A percentile compares a stretch with the other conserved stretches of the same genome.
phyloP scores from a whole-genome alignment of 1,140 invertebrate species.

The Heliconius hewitsoni region DNA sequence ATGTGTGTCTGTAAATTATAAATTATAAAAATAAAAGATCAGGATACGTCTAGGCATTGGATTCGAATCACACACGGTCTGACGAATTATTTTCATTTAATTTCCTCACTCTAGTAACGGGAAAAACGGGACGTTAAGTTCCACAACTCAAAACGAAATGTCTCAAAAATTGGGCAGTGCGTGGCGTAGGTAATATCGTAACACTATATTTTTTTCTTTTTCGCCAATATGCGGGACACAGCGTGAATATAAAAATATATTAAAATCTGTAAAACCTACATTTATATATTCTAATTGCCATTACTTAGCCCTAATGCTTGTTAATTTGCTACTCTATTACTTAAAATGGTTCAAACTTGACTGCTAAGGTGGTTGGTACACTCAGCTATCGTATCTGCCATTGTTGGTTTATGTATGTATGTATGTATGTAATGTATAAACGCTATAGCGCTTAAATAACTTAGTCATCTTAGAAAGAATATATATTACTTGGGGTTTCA shows the following conservation, averaged over 20 bases:
- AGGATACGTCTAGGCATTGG: no score
- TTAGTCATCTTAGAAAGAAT: not conserved
- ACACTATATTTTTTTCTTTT: no score
- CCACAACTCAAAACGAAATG: no score
- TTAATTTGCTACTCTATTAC: slow-evolving; percentile 3
- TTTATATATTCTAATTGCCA: not conserved
- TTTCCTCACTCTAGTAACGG: no score
- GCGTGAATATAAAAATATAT: no score
- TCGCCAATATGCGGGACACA: no score
- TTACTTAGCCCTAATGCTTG: slow-evolving; percentile 1
- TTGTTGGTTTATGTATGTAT: not conserved
- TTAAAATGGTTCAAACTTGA: slow-evolving; percentile 16
- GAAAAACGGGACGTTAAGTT: no score
- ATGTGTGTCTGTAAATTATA: not conserved
- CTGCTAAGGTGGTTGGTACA: slow-evolving; percentile 13
- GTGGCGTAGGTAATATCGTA: no score
- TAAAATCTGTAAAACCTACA: not conserved
- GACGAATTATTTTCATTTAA: no score
- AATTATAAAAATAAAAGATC: not conserved
- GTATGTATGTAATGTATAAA: slow-evolving; percentile 28
- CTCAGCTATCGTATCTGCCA: slow-evolving; percentile 10
- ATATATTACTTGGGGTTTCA: not conserved
- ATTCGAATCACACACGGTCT: no score
- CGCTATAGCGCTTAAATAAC: slow-evolving; percentile 23
- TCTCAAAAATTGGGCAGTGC: no score